Evolutionary conservation across 2,797 vertebrate genomes (phyloP).

Genomic region (Enteromius mattozi): DNA sequence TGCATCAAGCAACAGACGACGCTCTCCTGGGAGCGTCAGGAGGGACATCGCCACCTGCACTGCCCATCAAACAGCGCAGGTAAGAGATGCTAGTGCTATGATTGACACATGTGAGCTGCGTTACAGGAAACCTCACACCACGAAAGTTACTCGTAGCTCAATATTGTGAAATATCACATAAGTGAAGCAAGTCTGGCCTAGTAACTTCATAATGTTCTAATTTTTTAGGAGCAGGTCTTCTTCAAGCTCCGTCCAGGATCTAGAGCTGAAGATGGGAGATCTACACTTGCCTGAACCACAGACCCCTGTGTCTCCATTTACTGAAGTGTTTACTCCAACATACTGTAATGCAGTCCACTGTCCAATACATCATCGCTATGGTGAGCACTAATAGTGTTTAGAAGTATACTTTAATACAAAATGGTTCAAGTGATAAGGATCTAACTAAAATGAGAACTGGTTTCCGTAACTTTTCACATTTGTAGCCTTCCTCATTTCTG

Average conservation of each 20-base stretch:
- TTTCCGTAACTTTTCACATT: neutral
- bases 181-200: neutral
- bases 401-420: neutral
- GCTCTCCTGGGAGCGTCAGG: slow-evolving; percentile 43
- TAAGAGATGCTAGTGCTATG: slow-evolving; percentile 59
- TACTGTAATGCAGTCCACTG: slow-evolving; percentile 74
- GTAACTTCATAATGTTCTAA: neutral
- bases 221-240: slow-evolving; percentile 62
- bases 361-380: slow-evolving; percentile 73
- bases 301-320: slow-evolving; percentile 41
- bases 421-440: neutral
- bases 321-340: slow-evolving; percentile 68
- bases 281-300: slow-evolving; percentile 52
- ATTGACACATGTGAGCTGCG: neutral
- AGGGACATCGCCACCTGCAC: slow-evolving; percentile 65
- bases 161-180: neutral
- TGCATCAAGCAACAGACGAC: slow-evolving; percentile 63
- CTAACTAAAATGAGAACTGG: neutral
- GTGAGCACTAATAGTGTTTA: slow-evolving; percentile 38
- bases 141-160: neutral
- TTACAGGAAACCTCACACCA: slow-evolving; percentile 20
- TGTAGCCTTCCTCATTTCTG: slow-evolving; percentile 17
- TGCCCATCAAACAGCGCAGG: slow-evolving; percentile 79
- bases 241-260: slow-evolving; percentile 62
- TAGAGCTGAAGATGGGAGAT: slow-evolving; percentile 58